Evolutionary conservation across 2,888 invertebrate genomes (phyloP).

Genomic region (Allophyes oxyacanthae): DNA sequence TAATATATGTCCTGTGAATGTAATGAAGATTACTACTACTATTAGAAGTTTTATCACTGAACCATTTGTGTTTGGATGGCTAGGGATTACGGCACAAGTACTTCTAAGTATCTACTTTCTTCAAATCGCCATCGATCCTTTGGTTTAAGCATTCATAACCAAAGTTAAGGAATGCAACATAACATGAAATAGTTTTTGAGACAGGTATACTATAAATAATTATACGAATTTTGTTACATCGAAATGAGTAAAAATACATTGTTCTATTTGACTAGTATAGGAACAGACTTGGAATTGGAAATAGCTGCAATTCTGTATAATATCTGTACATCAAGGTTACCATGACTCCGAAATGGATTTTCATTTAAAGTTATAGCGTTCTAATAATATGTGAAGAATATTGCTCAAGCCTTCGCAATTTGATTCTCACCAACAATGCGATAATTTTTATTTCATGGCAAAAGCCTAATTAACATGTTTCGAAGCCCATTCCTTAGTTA

Average conservation of each 20-base stretch:
- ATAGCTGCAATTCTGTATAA: conserved; percentile 1
- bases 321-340: neutral
- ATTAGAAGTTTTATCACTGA: conserved; percentile 20
- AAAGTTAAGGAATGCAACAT: conserved; percentile 41
- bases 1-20: conserved; percentile 44
- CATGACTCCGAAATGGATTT: conserved; percentile 1
- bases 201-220: conserved; percentile 13
- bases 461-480: conserved; percentile 6
- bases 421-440: neutral
- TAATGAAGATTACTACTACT: conserved; percentile 39
- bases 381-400: conserved; percentile 5
- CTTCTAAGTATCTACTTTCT: conserved; percentile 6
- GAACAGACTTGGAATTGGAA: conserved; percentile 20
- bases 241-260: conserved; percentile 23
- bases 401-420: conserved; percentile 20
- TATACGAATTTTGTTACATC: conserved; percentile 8
- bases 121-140: conserved; percentile 24
- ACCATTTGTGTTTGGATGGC: conserved; percentile 21
- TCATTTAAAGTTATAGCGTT: neutral
- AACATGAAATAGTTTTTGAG: conserved; percentile 7
- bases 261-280: conserved; percentile 48
- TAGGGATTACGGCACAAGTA: conserved; percentile 10
- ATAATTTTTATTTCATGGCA: conserved; percentile 9
- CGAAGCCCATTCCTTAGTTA: conserved; percentile 12
- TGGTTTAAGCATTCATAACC: conserved; percentile 30